Evolutionary conservation across 2,888 invertebrate species (phyloP).

Genomic region (Cetonia aurata): DNA sequence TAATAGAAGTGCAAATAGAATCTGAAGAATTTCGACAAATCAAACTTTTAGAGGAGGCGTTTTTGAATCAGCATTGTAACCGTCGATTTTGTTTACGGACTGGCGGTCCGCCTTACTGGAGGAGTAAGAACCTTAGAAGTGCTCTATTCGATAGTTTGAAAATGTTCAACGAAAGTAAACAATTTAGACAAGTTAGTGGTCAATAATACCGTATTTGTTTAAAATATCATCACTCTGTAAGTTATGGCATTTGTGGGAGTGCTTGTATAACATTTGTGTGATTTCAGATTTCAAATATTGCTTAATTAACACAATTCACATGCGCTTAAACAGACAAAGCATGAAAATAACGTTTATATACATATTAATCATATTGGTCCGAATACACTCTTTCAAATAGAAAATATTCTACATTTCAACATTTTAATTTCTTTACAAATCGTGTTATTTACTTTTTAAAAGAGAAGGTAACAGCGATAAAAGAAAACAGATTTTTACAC

Average conservation of each 20-base stretch:
- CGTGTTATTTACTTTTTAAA: no score
- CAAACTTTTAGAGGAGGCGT: not conserved
- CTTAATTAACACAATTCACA: slow-evolving; percentile 6
- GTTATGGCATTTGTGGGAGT: not conserved
- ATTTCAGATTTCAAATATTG: slow-evolving; percentile 6
- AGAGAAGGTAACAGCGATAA: no score
- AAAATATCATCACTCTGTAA: slow-evolving; percentile 3
- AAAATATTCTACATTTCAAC: no score
- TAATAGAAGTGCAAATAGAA: slow-evolving; percentile 21
- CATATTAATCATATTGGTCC: no score
- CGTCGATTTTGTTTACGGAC: not conserved
- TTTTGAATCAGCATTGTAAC: slow-evolving; percentile 18
- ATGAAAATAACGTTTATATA: no score
- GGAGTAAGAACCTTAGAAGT: no score
- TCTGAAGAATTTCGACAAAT: not conserved
- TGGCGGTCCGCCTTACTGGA: not conserved
- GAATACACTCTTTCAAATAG: no score
- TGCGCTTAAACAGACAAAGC: not conserved
- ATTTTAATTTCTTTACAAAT: no score
- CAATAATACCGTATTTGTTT: slow-evolving; percentile 8
- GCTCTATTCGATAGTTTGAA: not conserved
- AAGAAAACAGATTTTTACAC: no score
- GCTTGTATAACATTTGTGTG: slow-evolving; percentile 5
- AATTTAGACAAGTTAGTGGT: not conserved
- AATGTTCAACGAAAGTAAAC: not conserved